A percentile compares a stretch with the other conserved stretches of the same genome.
Evolutionary conservation across 1,140 invertebrate genomes (phyloP).

Genomic region (Pantala flavescens): DNA sequence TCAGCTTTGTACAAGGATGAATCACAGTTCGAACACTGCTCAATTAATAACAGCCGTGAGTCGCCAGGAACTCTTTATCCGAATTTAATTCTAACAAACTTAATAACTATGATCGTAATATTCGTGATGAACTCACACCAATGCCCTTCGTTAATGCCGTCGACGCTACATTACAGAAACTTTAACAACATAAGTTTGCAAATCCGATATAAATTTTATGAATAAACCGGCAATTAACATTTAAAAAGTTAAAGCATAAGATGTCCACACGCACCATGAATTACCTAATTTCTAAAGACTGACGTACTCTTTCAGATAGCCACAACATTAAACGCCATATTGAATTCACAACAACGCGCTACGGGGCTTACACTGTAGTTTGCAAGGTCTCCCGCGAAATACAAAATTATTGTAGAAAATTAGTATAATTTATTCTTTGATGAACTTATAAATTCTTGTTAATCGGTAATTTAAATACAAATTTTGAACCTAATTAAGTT

Average conservation of each 20-base stretch:
- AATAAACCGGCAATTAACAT: not conserved
- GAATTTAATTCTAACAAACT: too few species aligned
- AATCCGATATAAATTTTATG: not conserved
- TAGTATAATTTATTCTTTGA: not conserved
- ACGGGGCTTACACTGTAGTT: not conserved
- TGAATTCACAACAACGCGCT: conserved; percentile 36
- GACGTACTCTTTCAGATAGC: conserved; percentile 30
- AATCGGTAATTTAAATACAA: too few species aligned
- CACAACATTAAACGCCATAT: conserved; percentile 36
- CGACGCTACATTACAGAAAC: not conserved
- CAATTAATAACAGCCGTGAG: too few species aligned
- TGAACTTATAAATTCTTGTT: too few species aligned
- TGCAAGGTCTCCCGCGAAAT: not conserved
- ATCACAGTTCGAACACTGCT: too few species aligned
- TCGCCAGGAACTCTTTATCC: too few species aligned
- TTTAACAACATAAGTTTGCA: not conserved
- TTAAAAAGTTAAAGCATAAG: not conserved
- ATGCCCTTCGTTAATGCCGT: not conserved
- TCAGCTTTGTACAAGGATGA: too few species aligned
- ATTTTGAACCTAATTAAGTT: too few species aligned
- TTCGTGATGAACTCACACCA: not conserved
- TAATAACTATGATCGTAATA: too few species aligned
- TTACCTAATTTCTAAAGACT: conserved; percentile 20
- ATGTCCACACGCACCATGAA: not conserved
- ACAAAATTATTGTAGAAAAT: not conserved